phyloP scores from a whole-genome alignment of 1,140 invertebrate species.

The Pseudomyrmex concolor region DNA sequence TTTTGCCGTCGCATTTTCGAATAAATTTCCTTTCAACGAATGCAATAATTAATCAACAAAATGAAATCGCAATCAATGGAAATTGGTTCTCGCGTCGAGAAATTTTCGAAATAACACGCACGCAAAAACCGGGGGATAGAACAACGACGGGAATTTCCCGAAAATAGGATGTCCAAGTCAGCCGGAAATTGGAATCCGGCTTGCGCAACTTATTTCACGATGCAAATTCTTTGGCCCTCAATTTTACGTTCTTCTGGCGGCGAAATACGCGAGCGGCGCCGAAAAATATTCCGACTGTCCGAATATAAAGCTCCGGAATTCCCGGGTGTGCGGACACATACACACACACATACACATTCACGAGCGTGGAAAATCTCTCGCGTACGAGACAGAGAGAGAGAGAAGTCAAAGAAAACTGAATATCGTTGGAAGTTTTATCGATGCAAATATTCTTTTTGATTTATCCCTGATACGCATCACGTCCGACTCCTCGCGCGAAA shows the following conservation, averaged over 20 bases:
- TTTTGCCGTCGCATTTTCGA: not conserved
- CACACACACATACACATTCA: not conserved
- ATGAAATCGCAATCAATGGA: not conserved
- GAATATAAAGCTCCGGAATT: slow-evolving; percentile 21
- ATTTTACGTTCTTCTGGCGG: slow-evolving; percentile 22
- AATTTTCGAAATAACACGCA: not conserved
- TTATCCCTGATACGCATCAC: slow-evolving; percentile 60
- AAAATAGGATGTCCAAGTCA: not conserved
- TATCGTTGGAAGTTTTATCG: slow-evolving; percentile 69
- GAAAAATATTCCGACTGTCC: slow-evolving; percentile 34
- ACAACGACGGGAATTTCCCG: not conserved
- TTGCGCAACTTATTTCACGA: slow-evolving; percentile 35
- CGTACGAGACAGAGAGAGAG: not conserved
- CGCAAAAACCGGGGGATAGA: not conserved
- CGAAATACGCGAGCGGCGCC: not conserved
- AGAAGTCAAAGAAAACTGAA: slow-evolving; percentile 69
- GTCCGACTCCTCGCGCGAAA: slow-evolving; percentile 53
- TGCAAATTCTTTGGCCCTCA: slow-evolving; percentile 40
- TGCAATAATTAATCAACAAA: not conserved
- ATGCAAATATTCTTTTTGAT: slow-evolving; percentile 76
- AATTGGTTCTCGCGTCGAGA: not conserved
- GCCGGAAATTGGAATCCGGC: slow-evolving; percentile 4
- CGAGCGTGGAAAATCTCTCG: slow-evolving; percentile 19
- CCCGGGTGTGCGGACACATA: slow-evolving; percentile 1
- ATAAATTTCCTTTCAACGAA: not conserved